Conservation (phyloP, 2,797 vertebrate genomes). For the Crax fasciolata region DNA sequence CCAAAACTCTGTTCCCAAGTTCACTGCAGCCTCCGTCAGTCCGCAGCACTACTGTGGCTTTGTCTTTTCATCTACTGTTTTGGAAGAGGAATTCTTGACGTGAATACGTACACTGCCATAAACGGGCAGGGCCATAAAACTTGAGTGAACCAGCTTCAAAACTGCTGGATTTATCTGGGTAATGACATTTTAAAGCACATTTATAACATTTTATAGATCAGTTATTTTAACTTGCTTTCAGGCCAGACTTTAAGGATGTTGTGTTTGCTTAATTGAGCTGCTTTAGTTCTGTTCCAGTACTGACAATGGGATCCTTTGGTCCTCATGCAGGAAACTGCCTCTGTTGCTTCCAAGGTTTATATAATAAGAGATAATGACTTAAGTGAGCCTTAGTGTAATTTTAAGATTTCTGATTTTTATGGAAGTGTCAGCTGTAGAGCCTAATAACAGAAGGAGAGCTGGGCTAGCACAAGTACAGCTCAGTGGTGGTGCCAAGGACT, state of each 20-base stretch:
- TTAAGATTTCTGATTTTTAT: constrained; percentile 24
- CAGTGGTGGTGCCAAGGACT: background rate
- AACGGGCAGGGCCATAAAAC: constrained; percentile 62
- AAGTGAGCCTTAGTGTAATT: background rate
- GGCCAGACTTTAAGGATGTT: constrained; percentile 38
- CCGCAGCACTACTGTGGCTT: constrained; percentile 37
- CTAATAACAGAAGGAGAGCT: background rate
- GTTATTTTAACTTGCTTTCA: constrained; percentile 56
- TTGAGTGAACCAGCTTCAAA: background rate
- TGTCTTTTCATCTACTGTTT: constrained; percentile 69
- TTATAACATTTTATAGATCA: constrained; percentile 65
- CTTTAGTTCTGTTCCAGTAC: constrained; percentile 37
- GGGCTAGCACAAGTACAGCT: background rate
- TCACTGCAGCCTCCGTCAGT: constrained; percentile 33
- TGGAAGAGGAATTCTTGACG: constrained; percentile 57
- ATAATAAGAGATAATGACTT: constrained; percentile 51
- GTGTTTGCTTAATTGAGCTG: constrained; percentile 65
- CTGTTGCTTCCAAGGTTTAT: background rate
- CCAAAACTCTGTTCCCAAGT: constrained; percentile 30
- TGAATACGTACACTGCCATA: background rate
- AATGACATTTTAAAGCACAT: constrained; percentile 71
- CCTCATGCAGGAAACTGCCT: background rate
- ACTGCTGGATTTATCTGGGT: constrained; percentile 56
- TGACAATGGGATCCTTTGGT: constrained; percentile 44
- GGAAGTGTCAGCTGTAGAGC: background rate